phyloP scores from a whole-genome alignment of 2,113 vertebrate species.

The Athene noctua region DNA sequence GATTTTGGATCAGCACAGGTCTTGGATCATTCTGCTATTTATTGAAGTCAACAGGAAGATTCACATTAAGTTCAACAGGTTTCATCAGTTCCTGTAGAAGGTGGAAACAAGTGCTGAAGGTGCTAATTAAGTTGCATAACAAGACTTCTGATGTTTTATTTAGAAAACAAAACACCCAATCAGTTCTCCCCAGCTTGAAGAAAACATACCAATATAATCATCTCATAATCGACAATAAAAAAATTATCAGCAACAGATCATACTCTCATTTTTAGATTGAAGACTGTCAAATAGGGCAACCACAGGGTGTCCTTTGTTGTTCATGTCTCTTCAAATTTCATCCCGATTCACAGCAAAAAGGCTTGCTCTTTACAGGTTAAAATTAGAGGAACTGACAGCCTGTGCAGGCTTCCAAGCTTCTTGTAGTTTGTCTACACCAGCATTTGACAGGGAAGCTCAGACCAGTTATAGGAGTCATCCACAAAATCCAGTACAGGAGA shows the following conservation, averaged over 20 bases:
- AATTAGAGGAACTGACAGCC: background rate
- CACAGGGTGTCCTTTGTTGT: background rate
- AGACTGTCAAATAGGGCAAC: background rate
- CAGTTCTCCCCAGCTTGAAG: background rate
- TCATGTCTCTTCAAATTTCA: background rate
- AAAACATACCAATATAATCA: background rate
- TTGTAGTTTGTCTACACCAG: background rate
- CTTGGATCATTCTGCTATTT: background rate
- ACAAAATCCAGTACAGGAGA: background rate
- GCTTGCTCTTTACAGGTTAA: background rate
- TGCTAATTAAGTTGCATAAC: constrained; percentile 13
- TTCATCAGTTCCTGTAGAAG: background rate
- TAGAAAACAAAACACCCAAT: background rate
- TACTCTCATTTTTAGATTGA: background rate
- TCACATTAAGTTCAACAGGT: background rate
- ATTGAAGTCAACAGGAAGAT: background rate
- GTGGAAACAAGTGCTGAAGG: constrained; percentile 16
- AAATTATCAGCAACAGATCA: background rate
- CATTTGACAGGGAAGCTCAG: background rate
- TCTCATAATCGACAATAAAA: background rate
- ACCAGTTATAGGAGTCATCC: background rate
- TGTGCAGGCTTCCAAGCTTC: background rate
- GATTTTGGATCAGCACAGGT: background rate
- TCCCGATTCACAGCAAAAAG: background rate
- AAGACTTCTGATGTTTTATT: background rate